Percentiles rank a stretch among this genome's conserved stretches.
phyloP scores from a whole-genome alignment of 2,888 invertebrate species.

The Pasiphila rectangulata region DNA sequence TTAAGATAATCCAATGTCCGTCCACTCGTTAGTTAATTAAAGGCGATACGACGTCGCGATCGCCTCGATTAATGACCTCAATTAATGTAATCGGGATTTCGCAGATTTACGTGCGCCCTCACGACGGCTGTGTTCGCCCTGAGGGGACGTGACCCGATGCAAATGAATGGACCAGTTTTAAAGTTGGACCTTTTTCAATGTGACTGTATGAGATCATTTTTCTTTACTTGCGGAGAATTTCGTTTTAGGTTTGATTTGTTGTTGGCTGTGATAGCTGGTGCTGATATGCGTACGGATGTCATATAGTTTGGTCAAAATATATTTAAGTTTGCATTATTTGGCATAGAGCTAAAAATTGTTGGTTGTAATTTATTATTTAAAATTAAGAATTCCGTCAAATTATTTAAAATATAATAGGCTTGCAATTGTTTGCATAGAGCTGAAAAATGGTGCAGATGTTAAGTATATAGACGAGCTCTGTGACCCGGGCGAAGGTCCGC shows the following conservation, averaged over 20 bases:
- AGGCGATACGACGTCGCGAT: slow-evolving; percentile 71
- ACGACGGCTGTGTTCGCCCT: slow-evolving; percentile 12
- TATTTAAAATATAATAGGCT: no score
- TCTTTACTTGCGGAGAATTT: not conserved
- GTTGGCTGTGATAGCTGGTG: not conserved
- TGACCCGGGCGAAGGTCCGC: no score
- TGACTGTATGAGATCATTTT: not conserved
- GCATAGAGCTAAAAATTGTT: no score
- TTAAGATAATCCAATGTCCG: slow-evolving; percentile 69
- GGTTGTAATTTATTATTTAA: no score
- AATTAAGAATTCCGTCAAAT: no score
- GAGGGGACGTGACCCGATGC: slow-evolving; percentile 17
- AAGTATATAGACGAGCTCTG: no score
- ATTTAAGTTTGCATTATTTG: no score
- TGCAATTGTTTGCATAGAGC: no score
- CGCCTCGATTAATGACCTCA: slow-evolving; percentile 70
- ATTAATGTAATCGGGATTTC: slow-evolving; percentile 73
- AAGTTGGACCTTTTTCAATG: not conserved
- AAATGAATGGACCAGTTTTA: slow-evolving; percentile 17
- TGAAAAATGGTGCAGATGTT: no score
- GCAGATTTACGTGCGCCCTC: slow-evolving; percentile 62
- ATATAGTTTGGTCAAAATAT: no score
- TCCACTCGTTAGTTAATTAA: slow-evolving; percentile 77
- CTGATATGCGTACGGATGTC: no score
- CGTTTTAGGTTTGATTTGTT: not conserved